A percentile compares a stretch with the other conserved stretches of the same genome.
These are phyloP conservation scores for Brachylomia viminalis DNA, from an alignment of 2,888 invertebrate species.

Conservation along the genomic window DNA sequence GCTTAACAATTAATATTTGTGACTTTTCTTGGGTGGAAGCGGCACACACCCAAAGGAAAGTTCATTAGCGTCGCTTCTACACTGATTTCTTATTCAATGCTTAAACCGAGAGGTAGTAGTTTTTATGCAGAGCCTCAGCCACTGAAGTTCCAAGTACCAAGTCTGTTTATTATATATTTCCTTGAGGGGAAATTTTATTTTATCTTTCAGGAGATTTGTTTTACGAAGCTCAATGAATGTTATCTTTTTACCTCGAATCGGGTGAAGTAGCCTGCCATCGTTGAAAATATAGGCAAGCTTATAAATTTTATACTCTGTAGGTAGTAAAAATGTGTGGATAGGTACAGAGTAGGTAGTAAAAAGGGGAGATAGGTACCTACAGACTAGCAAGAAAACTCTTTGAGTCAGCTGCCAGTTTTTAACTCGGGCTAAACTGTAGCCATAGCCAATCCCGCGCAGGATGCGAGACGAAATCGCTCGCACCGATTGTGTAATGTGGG, in stretches of 20 bases:
- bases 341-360: neutral
- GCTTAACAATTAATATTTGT: neutral
- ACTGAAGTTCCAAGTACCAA: constrained; percentile 41
- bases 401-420: neutral
- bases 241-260: constrained; percentile 20
- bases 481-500: too few relatives aligned
- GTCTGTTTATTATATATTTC: constrained; percentile 51
- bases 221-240: constrained; percentile 47
- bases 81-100: constrained; percentile 14
- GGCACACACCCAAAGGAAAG: neutral
- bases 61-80: constrained; percentile 16
- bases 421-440: neutral
- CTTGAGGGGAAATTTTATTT: constrained; percentile 49
- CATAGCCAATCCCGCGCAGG: too few relatives aligned
- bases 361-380: too few relatives aligned
- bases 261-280: neutral
- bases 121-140: constrained; percentile 66
- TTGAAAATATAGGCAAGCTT: constrained; percentile 18
- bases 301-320: neutral
- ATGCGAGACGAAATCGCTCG: neutral
- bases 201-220: constrained; percentile 51
- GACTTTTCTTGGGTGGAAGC: neutral
- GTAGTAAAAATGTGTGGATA: neutral
- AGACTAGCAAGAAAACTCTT: neutral
- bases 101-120: constrained; percentile 56